These are phyloP conservation scores for Hyposoter dolosus DNA, from an alignment of 2,888 invertebrate genomes.

Conservation along the genomic window DNA sequence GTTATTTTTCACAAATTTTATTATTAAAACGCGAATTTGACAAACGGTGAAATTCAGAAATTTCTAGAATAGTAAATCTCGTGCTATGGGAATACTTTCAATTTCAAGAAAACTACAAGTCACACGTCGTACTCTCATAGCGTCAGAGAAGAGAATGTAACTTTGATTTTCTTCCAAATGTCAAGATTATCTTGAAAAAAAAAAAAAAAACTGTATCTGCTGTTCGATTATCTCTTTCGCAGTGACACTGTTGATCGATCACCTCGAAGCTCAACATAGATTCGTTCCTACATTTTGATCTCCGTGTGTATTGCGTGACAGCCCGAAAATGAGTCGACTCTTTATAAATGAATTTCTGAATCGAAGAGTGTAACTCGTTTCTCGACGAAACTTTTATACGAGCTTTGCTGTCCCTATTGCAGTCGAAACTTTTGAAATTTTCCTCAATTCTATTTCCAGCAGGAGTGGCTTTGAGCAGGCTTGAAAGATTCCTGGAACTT, in stretches of 20 bases:
- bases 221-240: background rate
- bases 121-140: no score
- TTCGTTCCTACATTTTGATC: background rate
- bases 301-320: background rate
- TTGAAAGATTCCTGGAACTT: background rate
- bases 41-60: background rate
- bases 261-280: no score
- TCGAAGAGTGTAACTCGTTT: slow-evolving; percentile 16
- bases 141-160: no score
- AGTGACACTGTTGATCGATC: background rate
- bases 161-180: background rate
- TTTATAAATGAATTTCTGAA: slow-evolving; percentile 33
- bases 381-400: slow-evolving; percentile 9
- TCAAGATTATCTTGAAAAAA: background rate
- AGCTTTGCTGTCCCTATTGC: background rate
- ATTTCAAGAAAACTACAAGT: no score
- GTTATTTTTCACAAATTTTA: background rate
- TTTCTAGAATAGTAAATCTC: background rate
- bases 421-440: slow-evolving; percentile 7
- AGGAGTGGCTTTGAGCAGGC: background rate
- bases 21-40: background rate
- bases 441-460: background rate
- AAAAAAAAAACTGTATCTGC: background rate
- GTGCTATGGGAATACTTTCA: no score
- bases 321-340: background rate